Conservation (phyloP, 2,113 vertebrate genomes). For the Hiodon alosoides region DNA sequence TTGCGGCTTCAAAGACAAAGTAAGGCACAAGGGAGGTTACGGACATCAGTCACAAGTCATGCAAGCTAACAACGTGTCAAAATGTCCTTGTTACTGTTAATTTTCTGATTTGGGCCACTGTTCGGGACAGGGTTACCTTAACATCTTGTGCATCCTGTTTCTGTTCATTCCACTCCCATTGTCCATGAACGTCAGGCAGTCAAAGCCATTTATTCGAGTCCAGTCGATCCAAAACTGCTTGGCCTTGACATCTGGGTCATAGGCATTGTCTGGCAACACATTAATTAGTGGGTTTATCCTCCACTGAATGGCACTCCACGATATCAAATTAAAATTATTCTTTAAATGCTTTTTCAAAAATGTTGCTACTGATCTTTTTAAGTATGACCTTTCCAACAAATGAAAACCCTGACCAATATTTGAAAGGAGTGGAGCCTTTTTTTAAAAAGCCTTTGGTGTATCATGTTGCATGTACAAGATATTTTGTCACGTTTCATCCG, state of each 20-base stretch:
- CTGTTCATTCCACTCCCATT: constrained; percentile 83
- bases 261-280: constrained; percentile 80
- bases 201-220: constrained; percentile 60
- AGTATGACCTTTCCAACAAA: too few species aligned
- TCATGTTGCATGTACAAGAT: too few species aligned
- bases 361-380: too few species aligned
- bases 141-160: constrained; percentile 84
- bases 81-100: neutral
- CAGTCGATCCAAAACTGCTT: constrained; percentile 95
- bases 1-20: too few species aligned
- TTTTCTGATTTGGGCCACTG: neutral
- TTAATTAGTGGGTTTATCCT: neutral
- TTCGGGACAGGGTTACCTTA: constrained; percentile 65
- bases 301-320: neutral
- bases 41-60: too few species aligned
- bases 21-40: too few species aligned
- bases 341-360: neutral
- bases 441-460: too few species aligned
- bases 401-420: too few species aligned
- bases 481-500: too few species aligned
- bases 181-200: constrained; percentile 85
- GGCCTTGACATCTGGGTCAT: constrained; percentile 88
- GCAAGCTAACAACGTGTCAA: too few species aligned
- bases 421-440: too few species aligned
- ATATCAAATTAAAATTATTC: too few species aligned